These are phyloP conservation scores for Heliconius ismenius DNA, from an alignment of 2,888 invertebrate species.

Conservation along the genomic window DNA sequence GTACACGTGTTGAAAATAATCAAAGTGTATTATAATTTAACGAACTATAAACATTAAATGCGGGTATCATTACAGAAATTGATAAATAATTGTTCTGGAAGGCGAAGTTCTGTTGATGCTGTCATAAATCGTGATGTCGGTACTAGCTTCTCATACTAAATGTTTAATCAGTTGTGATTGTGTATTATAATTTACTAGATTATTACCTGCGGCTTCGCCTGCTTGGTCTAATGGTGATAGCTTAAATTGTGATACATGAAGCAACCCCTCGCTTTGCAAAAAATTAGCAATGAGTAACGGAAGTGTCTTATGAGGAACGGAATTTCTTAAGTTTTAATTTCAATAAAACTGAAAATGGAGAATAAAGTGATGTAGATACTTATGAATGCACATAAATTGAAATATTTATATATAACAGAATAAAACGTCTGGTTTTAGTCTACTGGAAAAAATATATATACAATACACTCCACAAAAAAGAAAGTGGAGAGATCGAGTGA, in stretches of 20 bases:
- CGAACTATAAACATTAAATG: constrained; percentile 59
- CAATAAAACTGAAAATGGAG: too few relatives aligned
- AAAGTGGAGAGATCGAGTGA: neutral
- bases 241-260: too few relatives aligned
- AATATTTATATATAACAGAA: too few relatives aligned
- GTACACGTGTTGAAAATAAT: constrained; percentile 41
- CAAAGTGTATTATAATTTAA: constrained; percentile 43
- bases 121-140: constrained; percentile 37
- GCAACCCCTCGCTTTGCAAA: too few relatives aligned
- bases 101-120: constrained; percentile 30
- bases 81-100: constrained; percentile 69
- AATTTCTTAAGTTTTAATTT: too few relatives aligned
- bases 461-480: neutral
- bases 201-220: constrained; percentile 5
- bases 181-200: constrained; percentile 4
- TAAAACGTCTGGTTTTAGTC: too few relatives aligned
- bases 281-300: too few relatives aligned
- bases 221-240: neutral
- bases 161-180: constrained; percentile 2
- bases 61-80: constrained; percentile 68
- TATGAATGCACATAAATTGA: too few relatives aligned
- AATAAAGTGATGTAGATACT: too few relatives aligned
- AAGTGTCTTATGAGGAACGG: too few relatives aligned
- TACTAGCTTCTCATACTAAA: neutral
- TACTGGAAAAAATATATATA: too few relatives aligned